Evolutionary conservation across 2,797 vertebrate genomes (phyloP).

Genomic region (Furcifer pardalis): DNA sequence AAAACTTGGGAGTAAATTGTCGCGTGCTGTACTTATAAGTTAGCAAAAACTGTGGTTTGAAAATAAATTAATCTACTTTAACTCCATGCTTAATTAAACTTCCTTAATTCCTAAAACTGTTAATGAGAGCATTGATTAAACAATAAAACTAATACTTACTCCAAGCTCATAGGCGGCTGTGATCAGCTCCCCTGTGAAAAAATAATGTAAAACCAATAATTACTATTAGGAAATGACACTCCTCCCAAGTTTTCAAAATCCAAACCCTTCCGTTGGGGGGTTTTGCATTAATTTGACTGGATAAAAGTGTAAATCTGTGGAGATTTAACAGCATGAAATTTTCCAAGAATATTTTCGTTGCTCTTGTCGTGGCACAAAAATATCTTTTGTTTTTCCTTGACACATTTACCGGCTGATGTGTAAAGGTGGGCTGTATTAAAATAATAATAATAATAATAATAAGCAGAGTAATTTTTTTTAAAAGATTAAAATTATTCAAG

Average conservation of each 20-base stretch:
- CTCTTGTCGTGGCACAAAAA: slow-evolving; percentile 75
- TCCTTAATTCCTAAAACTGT: slow-evolving; percentile 99
- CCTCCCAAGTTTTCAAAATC: slow-evolving; percentile 99
- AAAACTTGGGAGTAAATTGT: slow-evolving; percentile 99
- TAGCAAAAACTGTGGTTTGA: slow-evolving; percentile 97
- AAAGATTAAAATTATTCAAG: background rate
- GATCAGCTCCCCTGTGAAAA: slow-evolving; percentile 99
- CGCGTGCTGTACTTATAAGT: slow-evolving; percentile 99
- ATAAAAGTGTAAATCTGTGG: slow-evolving; percentile 98
- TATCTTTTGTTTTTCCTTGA: slow-evolving; percentile 64
- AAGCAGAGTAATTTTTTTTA: background rate
- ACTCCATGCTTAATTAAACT: slow-evolving; percentile 99
- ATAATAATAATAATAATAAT: background rate
- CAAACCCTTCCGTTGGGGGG: slow-evolving; percentile 99
- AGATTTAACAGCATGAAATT: slow-evolving; percentile 97
- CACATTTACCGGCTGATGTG: slow-evolving; percentile 70
- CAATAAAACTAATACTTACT: slow-evolving; percentile 99
- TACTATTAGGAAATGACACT: slow-evolving; percentile 99
- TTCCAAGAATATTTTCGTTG: slow-evolving; percentile 85
- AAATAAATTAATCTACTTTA: slow-evolving; percentile 99
- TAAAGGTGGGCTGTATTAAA: slow-evolving; percentile 47
- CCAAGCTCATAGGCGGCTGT: slow-evolving; percentile 99
- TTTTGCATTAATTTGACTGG: slow-evolving; percentile 99
- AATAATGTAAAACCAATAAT: slow-evolving; percentile 99
- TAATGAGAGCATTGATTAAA: slow-evolving; percentile 99